These are phyloP conservation scores for Sebastolobus alascanus DNA, from an alignment of 2,797 vertebrate species.

Conservation along the genomic window DNA sequence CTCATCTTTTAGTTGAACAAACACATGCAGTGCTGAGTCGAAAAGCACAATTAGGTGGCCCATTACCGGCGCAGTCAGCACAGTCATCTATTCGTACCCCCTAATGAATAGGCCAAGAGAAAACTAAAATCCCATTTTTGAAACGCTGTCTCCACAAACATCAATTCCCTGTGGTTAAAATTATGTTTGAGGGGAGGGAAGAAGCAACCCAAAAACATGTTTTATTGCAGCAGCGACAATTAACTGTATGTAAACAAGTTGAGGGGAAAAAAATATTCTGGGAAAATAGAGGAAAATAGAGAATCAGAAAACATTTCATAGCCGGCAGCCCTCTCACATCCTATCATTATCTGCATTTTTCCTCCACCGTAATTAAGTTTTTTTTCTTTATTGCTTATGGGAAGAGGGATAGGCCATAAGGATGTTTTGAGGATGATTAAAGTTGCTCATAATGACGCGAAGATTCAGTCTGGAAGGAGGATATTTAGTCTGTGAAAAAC, in stretches of 20 bases:
- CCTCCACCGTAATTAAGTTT: slow-evolving; percentile 82
- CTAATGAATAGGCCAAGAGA: slow-evolving; percentile 42
- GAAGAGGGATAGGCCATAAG: slow-evolving; percentile 76
- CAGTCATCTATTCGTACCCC: slow-evolving; percentile 42
- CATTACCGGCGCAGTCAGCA: slow-evolving; percentile 49
- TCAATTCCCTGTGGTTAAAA: slow-evolving; percentile 67
- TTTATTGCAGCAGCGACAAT: slow-evolving; percentile 78
- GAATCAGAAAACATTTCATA: slow-evolving; percentile 78
- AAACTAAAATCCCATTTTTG: slow-evolving; percentile 68
- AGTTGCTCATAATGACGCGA: slow-evolving; percentile 76
- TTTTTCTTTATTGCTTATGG: slow-evolving; percentile 85
- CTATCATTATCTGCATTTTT: slow-evolving; percentile 88
- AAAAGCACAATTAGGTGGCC: slow-evolving; percentile 51
- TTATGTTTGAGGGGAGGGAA: slow-evolving; percentile 60
- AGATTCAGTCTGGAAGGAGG: slow-evolving; percentile 63
- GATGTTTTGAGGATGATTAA: slow-evolving; percentile 84
- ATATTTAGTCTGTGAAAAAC: slow-evolving; percentile 70
- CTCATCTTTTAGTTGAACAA: not conserved
- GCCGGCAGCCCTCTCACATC: slow-evolving; percentile 77
- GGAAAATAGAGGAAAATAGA: slow-evolving; percentile 73
- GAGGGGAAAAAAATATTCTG: slow-evolving; percentile 61
- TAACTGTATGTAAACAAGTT: slow-evolving; percentile 83
- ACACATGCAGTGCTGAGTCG: not conserved
- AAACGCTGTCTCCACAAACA: slow-evolving; percentile 64
- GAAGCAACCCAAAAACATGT: slow-evolving; percentile 63